Evolutionary conservation across 2,113 vertebrate species (phyloP).

Genomic region (Tautogolabrus adspersus): DNA sequence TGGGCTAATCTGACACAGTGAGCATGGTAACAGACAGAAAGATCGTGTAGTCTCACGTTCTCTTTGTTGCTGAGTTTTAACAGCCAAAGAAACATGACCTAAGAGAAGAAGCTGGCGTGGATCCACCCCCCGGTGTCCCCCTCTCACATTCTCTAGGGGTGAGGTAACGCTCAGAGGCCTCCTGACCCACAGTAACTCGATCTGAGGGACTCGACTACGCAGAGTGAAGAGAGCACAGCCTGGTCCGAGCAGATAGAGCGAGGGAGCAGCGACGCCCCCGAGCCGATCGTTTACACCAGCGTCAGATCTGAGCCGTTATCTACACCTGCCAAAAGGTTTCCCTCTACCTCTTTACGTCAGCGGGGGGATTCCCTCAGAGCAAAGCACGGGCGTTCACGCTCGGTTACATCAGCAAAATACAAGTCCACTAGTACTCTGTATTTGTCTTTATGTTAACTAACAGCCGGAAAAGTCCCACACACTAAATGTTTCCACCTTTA

Average conservation of each 20-base stretch:
- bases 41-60: too few species aligned
- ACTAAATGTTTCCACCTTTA: too few species aligned
- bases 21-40: too few species aligned
- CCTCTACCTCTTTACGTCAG: slow-evolving; percentile 42
- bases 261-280: not conserved
- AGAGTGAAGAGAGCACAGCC: not conserved
- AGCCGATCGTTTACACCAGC: slow-evolving; percentile 1
- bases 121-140: not conserved
- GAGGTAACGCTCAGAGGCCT: not conserved
- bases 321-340: slow-evolving; percentile 36
- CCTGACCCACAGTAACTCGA: not conserved
- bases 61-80: not conserved
- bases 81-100: not conserved
- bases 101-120: slow-evolving; percentile 5
- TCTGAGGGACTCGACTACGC: not conserved
- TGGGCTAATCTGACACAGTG: too few species aligned
- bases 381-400: not conserved
- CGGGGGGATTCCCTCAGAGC: slow-evolving; percentile 53
- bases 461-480: too few species aligned
- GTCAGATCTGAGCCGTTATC: slow-evolving; percentile 37
- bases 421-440: too few species aligned
- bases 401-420: not conserved
- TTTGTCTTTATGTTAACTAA: too few species aligned
- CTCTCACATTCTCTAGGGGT: slow-evolving; percentile 40
- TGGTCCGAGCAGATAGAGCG: slow-evolving; percentile 50